Evolutionary conservation across 2,888 invertebrate genomes (phyloP), one percentile per base, ranked within the genome.

Genomic region (Chrysolina oricalcia): DNA sequence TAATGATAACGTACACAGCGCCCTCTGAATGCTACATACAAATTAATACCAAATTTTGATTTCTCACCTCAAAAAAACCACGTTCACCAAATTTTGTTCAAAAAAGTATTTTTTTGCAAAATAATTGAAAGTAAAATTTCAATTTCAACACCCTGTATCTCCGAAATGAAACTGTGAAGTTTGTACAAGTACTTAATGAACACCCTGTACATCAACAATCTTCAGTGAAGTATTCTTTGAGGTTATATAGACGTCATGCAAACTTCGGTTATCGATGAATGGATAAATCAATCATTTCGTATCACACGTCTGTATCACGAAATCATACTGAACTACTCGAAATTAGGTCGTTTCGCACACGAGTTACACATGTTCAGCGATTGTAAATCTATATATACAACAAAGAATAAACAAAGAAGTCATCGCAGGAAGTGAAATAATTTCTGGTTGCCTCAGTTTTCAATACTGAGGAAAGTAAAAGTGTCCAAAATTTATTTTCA

Each of bases 381-480:
- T 73, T 78, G 80, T 84, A 82, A 81, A 80, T 83, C 83, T 84
- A 84, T 81, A 83, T 81, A 81, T 84, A 83, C 80, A 62, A 69
- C 66, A 62, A 70, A 72, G 78, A 67, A 78, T 84, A 84, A 83
- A 84, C 83, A 84, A 81, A 81, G 81, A 80, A 81, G 80, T 83
- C 84, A 82, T 80, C 81, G 80, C 83, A 82, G 83, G 83, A 83
- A 83, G 81, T 80, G 75, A 46, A 56, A 59, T 46, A 46, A 56
- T 69, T 65, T 46, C 46, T 21, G 13, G 64, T 69, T 80, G 73
- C 67, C 21, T 13, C 40, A 40, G 40, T 68, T 27, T 46, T 70
- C 27, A 59, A 71, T 71, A 67, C 41, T 71, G n/a, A 21, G 48
- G 19, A 62, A 50, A 70, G 43, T 19, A 6, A 72, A 72, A 67